Base-by-base conservation (phyloP, 2,113 vertebrate genomes). In the Mohoua ochrocephala region DNA sequence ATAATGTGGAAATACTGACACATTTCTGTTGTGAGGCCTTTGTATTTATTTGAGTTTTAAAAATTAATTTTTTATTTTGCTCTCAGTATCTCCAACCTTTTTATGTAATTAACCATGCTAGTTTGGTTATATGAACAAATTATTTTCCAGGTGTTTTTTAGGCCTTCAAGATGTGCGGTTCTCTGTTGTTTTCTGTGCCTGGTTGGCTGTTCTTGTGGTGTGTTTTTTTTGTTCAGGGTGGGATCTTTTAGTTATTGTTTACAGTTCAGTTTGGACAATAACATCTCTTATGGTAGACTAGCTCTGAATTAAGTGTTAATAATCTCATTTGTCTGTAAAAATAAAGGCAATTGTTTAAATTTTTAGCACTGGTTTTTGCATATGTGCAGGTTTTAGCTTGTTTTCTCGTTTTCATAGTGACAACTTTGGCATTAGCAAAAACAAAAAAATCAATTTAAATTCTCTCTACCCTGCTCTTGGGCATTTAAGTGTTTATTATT, bases 91-190 rank as follows among this genome's bases (percentile, higher is more conserved):
- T 64, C 49, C 33, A 74, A 39, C 4, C 6, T 84, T 23, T 77
- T 45, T 26, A 19, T 63, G 8, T 52, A 52, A 33, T 67, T 77
- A 52, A 9, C 69, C 13, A 37, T 14, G 28, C 14, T 18, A 11
- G 3, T 83, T 84, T 64, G 21, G 27, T 61, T 82, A 61, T 30
- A 11, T 2, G 2, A 54, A 30, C 19, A 17, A 71, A 24, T 91
- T 37, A 7, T 68, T 68, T 59, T 93, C 13, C 6, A 68, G 5
- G 13, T 52, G 7, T 56, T 69, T 6, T 27, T 80, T n/a, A 71
- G 21, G 13, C 22, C 26, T 71, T 79, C 6, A 5, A 1, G 27
- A 28, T 65, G 7, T 67, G 33, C 7, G 5, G 0, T 15, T 42
- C 20, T 54, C 26, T 63, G 1, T 61, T 70, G 3, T 59, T 78